Base-by-base conservation (phyloP, 2,797 vertebrate genomes). In the Hoplostethus atlanticus region DNA sequence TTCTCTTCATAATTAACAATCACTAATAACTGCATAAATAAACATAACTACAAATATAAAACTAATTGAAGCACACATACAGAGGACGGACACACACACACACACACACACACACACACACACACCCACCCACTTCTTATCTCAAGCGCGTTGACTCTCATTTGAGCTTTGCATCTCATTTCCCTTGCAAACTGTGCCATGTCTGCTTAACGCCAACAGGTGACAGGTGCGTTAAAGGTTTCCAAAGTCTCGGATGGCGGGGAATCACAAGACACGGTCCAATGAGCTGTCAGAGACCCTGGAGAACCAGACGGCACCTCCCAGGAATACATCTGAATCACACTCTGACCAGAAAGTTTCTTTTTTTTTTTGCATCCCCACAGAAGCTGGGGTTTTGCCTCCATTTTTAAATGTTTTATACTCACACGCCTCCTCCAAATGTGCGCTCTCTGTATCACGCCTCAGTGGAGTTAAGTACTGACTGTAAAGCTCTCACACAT, bases 271-370 rank as follows among this genome's bases (percentile, higher is more conserved):
- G 61, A 65, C 52, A 48, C 61, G 12, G 36, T 51, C 16, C 44
- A 68, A 31, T 68, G 55, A 64, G 64, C 64, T 47, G 64, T 56
- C 64, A 67, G 21, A 54, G 8, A 8, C 31, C 42, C 36, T n/a
- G 55, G 57, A 56, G 71, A 73, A 76, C 61, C 70, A 77, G 79
- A 57, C 60, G 79, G 60, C 12, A 42, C 13, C 67, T 63, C 28
- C 30, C 38, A 77, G 25, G 40, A 47, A 34, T 31, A 46, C 50
- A 54, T 44, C 11, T 42, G 17, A 80, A 44, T 60, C 6, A 61
- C 52, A 50, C 64, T 71, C 59, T 57, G 69, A 54, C 52, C 10
- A 53, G 25, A n/a, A n/a, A n/a, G n/a, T n/a, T n/a, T n/a, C n/a
- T n/a, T n/a, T n/a, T n/a, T n/a, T n/a, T n/a, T n/a, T n/a, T n/a